A percentile compares a stretch with the other conserved stretches of the same genome.
Conservation (phyloP, 2,888 invertebrate genomes). For the Patella ulyssiponensis region DNA sequence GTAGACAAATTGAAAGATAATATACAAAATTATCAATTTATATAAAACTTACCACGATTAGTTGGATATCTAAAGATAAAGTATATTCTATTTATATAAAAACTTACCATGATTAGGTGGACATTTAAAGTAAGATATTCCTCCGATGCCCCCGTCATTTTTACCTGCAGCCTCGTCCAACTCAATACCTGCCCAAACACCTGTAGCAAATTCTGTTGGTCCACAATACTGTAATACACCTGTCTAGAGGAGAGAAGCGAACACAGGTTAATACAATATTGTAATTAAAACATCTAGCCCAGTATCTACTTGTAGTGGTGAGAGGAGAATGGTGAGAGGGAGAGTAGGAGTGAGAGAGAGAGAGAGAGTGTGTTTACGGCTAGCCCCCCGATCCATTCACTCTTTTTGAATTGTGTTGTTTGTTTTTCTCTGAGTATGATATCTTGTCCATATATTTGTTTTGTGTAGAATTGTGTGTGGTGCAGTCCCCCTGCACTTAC, state of each 20-base stretch:
- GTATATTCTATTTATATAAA: neutral
- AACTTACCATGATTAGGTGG: slow-evolving; percentile 72
- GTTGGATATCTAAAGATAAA: neutral
- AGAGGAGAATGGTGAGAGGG: neutral
- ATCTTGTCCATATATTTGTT: too few species aligned
- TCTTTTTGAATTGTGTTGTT: too few species aligned
- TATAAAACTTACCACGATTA: neutral
- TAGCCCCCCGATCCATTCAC: too few species aligned
- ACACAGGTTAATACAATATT: neutral
- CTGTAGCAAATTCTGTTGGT: slow-evolving; percentile 73
- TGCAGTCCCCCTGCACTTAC: too few species aligned
- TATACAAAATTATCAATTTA: neutral
- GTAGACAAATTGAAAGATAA: too few species aligned
- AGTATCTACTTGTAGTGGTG: neutral
- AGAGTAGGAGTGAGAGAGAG: too few species aligned
- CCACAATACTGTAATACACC: slow-evolving; percentile 73
- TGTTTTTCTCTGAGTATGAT: too few species aligned
- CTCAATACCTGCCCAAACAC: slow-evolving; percentile 76
- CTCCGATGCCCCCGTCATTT: slow-evolving; percentile 74
- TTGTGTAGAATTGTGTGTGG: too few species aligned
- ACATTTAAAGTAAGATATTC: slow-evolving; percentile 73
- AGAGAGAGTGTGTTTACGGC: too few species aligned
- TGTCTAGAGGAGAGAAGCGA: slow-evolving; percentile 47
- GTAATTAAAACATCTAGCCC: neutral
- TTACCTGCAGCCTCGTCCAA: slow-evolving; percentile 74